Evolutionary conservation across 2,888 invertebrate genomes (phyloP), one percentile per base, ranked within the genome.

Genomic region (Cheilosia impressa): DNA sequence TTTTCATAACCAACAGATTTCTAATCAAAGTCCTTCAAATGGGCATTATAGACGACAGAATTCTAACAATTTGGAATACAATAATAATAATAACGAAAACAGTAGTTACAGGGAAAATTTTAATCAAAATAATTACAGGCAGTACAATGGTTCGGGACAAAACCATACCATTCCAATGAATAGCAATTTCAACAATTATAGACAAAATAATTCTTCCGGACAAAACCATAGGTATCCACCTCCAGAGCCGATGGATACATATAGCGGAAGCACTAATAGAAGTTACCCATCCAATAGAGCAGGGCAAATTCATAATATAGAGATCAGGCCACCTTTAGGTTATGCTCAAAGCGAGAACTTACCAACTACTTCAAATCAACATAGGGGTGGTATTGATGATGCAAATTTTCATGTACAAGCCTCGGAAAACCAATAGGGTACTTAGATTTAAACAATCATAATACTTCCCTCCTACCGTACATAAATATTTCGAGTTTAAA

Each of bases 341-440:
- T 34, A 34, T 9, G 34, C 10, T 34, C 57, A 27, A 27, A 53
- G 13, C 57, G 57, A 57, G 2, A 4, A 6, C 6, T 0, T 3
- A 24, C 31, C 13, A 3, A 7, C 4, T 7, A 15, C 52, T n/a
- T 31, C 31, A 31, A 31, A 31, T n/a, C 53, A 55, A 31, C 5
- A 43, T 31, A 10, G 45, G n/a, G 57, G 63, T 34, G 34, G 9
- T n/a, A 53, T 75, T 4, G 83, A 81, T 65, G 73, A 85, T 24
- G 9, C 52, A 85, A 75, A 87, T 88, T 88, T 88, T 79, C 68
- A 9, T n/a, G 10, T 7, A 41, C 24, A n/a, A 27, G 87, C 84
- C 84, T 88, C 83, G 52, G 52, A 58, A 7, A 73, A 75, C 34
- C 69, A 34, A 76, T 72, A 1, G 85, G 88, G 24, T 87, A 76